Evolutionary conservation across 1,140 invertebrate genomes (phyloP).

Genomic region (Tetragnatha versicolor): DNA sequence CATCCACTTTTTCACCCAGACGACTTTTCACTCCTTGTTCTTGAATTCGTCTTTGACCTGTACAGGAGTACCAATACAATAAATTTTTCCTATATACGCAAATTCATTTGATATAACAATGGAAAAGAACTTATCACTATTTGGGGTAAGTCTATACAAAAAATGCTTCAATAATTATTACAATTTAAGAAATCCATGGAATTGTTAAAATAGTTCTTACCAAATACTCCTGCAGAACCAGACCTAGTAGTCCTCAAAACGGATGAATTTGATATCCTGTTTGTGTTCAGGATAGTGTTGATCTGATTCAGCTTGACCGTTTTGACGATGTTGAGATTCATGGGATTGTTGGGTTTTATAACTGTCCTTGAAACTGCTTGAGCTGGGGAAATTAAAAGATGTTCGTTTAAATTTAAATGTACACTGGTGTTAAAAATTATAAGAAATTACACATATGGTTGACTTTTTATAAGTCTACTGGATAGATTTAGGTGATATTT

Average conservation of each 20-base stretch:
- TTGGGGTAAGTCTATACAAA: no score
- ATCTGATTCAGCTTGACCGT: constrained; percentile 30
- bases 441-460: no score
- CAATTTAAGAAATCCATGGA: not conserved
- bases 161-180: no score
- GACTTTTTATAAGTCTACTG: no score
- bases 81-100: no score
- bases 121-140: not conserved
- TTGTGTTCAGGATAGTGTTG: constrained; percentile 28
- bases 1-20: constrained; percentile 9
- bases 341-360: not conserved
- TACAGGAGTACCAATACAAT: not conserved
- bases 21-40: constrained; percentile 16
- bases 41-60: not conserved
- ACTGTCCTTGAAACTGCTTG: constrained; percentile 19
- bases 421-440: no score
- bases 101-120: no score
- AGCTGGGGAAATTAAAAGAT: no score
- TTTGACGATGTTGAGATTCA: constrained; percentile 10
- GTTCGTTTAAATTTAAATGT: no score
- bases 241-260: no score
- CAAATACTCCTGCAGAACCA: constrained; percentile 26
- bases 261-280: not conserved
- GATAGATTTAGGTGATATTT: no score
- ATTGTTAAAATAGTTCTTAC: constrained; percentile 15